Evolutionary conservation across 2,113 vertebrate species (phyloP).

Genomic region (Mesoclemmys tuberculata): DNA sequence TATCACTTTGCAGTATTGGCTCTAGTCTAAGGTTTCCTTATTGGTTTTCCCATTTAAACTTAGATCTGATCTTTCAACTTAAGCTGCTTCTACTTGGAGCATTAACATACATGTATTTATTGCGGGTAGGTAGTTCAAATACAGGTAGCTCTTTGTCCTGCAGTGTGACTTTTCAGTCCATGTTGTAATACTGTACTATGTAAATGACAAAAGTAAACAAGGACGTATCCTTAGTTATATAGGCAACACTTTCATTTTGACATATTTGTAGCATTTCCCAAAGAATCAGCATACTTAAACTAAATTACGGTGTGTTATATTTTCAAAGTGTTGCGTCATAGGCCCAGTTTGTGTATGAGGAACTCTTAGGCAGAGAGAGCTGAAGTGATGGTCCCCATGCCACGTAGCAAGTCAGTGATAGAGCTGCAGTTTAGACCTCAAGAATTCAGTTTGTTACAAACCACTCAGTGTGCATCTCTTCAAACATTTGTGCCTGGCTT

Average conservation of each 20-base stretch:
- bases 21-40: neutral
- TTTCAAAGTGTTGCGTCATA: neutral
- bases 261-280: neutral
- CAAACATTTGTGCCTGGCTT: neutral
- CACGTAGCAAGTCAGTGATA: neutral
- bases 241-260: neutral
- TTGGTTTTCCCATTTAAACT: neutral
- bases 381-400: neutral
- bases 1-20: neutral
- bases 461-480: rapidly evolving
- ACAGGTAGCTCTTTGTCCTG: neutral
- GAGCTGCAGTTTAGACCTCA: neutral
- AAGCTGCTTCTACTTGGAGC: neutral
- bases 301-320: neutral
- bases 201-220: neutral
- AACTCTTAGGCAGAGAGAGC: neutral
- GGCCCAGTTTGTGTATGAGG: neutral
- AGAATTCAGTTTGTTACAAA: neutral
- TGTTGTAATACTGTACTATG: neutral
- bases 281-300: neutral
- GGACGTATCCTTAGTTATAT: neutral
- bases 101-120: neutral
- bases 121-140: neutral
- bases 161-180: neutral
- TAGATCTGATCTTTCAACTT: neutral